Conservation (phyloP, 2,797 vertebrate genomes). For the Pseudomugil gertrudae region DNA sequence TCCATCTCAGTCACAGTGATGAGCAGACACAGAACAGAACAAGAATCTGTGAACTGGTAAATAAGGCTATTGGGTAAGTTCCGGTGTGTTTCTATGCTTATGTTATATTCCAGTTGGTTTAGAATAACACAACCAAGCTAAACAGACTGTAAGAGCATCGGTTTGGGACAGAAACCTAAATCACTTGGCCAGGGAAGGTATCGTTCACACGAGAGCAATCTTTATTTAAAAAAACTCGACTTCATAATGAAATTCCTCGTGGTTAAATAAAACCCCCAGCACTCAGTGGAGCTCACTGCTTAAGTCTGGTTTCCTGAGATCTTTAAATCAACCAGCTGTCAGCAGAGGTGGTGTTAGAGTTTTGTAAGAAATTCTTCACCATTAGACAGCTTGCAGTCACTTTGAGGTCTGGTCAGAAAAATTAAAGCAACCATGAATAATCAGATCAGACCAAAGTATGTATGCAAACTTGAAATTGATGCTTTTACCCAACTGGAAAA, state of each 20-base stretch:
- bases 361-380: constrained; percentile 58
- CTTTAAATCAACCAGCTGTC: constrained; percentile 53
- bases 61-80: constrained; percentile 32
- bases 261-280: constrained; percentile 24
- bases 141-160: not conserved
- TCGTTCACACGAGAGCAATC: constrained; percentile 11
- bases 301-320: constrained; percentile 48
- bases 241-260: constrained; percentile 26
- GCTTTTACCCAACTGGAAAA: constrained; percentile 40
- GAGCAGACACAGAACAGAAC: constrained; percentile 13
- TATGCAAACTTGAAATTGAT: constrained; percentile 55
- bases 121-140: not conserved
- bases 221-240: constrained; percentile 6
- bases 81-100: constrained; percentile 5
- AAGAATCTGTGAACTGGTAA: not conserved
- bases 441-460: constrained; percentile 52
- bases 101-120: not conserved
- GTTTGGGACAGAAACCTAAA: constrained; percentile 1
- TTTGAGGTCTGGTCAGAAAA: constrained; percentile 53
- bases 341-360: constrained; percentile 41
- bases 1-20: constrained; percentile 14
- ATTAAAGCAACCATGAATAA: constrained; percentile 49
- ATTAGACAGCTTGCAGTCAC: constrained; percentile 49
- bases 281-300: constrained; percentile 7
- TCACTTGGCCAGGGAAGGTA: not conserved